Conservation (phyloP, 2,888 invertebrate genomes). For the Stratiomys singularior region DNA sequence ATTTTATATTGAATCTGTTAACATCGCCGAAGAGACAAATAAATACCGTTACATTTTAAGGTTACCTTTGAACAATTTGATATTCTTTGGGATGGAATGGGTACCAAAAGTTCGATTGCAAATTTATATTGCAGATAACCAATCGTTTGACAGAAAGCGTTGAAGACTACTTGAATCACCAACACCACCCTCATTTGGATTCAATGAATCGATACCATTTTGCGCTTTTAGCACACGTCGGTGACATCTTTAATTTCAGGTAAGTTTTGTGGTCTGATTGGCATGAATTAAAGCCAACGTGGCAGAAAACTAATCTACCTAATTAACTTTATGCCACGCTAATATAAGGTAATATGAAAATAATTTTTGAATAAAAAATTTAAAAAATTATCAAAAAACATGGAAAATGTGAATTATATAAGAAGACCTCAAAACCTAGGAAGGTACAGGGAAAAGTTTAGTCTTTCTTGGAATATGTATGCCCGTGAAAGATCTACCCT, state of each 20-base stretch:
- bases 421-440: no score
- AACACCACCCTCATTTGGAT: constrained; percentile 69
- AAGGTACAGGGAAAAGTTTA: no score
- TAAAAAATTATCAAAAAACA: no score
- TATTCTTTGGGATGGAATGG: neutral
- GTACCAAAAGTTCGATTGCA: neutral
- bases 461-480: no score
- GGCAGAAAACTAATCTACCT: no score
- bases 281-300: no score
- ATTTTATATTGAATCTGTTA: constrained; percentile 7
- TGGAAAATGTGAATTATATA: no score
- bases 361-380: no score
- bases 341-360: no score
- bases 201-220: constrained; percentile 74
- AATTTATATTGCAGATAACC: constrained; percentile 60
- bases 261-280: constrained; percentile 65
- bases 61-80: neutral
- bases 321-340: no score
- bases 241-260: constrained; percentile 76
- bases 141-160: constrained; percentile 65
- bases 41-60: constrained; percentile 1
- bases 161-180: constrained; percentile 68
- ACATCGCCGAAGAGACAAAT: constrained; percentile 2
- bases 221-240: constrained; percentile 69
- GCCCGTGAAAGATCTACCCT: no score